phyloP scores from a whole-genome alignment of 2,888 invertebrate species.

The Meiosimyza platycephala region DNA sequence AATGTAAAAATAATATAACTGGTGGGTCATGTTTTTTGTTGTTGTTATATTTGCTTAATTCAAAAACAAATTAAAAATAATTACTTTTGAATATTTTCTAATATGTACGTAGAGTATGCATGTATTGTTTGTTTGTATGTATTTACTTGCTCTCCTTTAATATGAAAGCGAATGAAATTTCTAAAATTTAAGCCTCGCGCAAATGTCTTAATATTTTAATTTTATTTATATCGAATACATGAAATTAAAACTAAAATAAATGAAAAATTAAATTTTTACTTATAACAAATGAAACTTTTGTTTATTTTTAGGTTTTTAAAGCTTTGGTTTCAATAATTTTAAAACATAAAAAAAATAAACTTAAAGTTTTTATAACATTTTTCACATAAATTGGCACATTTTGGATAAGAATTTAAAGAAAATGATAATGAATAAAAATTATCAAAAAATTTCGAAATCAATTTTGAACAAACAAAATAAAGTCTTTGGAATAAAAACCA shows the following conservation, averaged over 20 bases:
- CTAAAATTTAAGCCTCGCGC: slow-evolving; percentile 38
- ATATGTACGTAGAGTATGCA: background rate
- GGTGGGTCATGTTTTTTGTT: slow-evolving; percentile 42
- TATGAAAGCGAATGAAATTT: slow-evolving; percentile 28
- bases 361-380: slow-evolving; percentile 14
- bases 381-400: slow-evolving; percentile 40
- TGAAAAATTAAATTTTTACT: too few relatives aligned
- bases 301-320: slow-evolving; percentile 44
- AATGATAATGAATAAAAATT: background rate
- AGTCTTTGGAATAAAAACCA: slow-evolving; percentile 21
- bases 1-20: slow-evolving; percentile 42
- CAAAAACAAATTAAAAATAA: slow-evolving; percentile 2
- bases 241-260: too few relatives aligned
- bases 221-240: background rate
- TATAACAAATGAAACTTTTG: slow-evolving; percentile 45
- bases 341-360: slow-evolving; percentile 15
- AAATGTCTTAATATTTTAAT: slow-evolving; percentile 34
- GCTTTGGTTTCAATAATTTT: slow-evolving; percentile 48
- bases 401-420: slow-evolving; percentile 20
- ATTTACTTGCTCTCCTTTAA: slow-evolving; percentile 7
- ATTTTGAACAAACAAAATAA: background rate
- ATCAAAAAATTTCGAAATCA: background rate
- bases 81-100: slow-evolving; percentile 2
- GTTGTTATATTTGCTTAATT: background rate
- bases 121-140: slow-evolving; percentile 1